phyloP scores from a whole-genome alignment of 2,888 invertebrate genomes.

The Chrysolina haemoptera region DNA sequence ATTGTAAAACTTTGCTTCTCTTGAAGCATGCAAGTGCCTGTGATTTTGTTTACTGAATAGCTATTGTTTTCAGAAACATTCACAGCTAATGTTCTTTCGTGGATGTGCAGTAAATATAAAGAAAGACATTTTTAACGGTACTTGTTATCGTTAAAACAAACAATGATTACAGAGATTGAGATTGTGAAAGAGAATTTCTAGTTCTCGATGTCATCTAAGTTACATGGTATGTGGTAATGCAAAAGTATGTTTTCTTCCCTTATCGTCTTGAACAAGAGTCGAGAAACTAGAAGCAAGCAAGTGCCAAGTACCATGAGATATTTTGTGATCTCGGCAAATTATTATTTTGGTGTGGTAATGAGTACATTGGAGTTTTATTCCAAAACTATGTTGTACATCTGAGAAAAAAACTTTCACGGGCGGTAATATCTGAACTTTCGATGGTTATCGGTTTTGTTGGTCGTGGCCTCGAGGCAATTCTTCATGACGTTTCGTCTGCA shows the following conservation, averaged over 20 bases:
- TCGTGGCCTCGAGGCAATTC: no score
- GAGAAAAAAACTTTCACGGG: no score
- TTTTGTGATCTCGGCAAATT: no score
- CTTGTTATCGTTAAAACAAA: not conserved
- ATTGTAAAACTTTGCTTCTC: not conserved
- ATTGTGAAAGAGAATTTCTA: not conserved
- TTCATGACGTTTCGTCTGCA: no score
- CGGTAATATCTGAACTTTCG: no score
- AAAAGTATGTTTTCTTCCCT: not conserved
- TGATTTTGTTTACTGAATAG: not conserved
- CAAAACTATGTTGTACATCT: no score
- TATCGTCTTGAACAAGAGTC: no score
- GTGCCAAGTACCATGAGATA: no score
- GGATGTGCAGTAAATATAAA: constrained; percentile 1
- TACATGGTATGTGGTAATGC: not conserved
- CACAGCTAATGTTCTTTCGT: not conserved
- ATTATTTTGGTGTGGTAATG: no score
- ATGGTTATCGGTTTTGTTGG: no score
- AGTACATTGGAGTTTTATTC: no score
- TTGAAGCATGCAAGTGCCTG: not conserved
- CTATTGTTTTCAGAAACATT: not conserved
- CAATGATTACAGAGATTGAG: not conserved
- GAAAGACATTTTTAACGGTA: not conserved
- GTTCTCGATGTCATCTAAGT: not conserved
- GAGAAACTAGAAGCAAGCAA: no score